phyloP scores from a whole-genome alignment of 2,888 invertebrate species.

The Synergus itoensis region DNA sequence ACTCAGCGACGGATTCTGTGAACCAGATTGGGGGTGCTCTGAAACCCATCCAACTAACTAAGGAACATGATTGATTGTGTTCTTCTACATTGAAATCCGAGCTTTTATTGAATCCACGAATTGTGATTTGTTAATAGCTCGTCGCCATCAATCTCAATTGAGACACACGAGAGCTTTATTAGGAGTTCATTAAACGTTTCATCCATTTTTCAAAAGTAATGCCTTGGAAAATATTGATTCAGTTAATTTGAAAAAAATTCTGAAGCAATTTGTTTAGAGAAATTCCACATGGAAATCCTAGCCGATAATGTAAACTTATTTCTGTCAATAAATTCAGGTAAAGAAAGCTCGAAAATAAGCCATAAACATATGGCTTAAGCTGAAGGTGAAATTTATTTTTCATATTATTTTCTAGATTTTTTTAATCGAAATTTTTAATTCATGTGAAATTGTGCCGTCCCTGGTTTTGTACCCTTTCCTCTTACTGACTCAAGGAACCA shows the following conservation, averaged over 20 bases:
- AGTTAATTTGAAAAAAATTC: no score
- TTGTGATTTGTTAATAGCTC: background rate
- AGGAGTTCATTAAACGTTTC: background rate
- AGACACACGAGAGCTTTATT: background rate
- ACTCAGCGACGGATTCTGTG: constrained; percentile 46
- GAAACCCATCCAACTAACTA: background rate
- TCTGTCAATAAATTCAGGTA: no score
- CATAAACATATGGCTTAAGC: no score
- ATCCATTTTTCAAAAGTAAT: background rate
- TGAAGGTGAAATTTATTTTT: no score
- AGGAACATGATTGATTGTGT: background rate
- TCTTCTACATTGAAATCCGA: background rate
- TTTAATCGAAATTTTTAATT: background rate
- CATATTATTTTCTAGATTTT: background rate
- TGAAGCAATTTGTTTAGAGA: no score
- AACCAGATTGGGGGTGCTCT: background rate
- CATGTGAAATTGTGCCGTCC: background rate
- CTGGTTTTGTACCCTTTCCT: constrained; percentile 45
- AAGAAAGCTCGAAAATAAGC: no score
- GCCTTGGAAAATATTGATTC: background rate
- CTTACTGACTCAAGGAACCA: constrained; percentile 43
- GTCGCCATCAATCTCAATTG: background rate
- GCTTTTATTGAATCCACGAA: background rate
- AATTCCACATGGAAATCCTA: no score
- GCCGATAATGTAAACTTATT: no score